phyloP scores from a whole-genome alignment of 2,888 invertebrate genomes.

The Stegana nigrithorax region DNA sequence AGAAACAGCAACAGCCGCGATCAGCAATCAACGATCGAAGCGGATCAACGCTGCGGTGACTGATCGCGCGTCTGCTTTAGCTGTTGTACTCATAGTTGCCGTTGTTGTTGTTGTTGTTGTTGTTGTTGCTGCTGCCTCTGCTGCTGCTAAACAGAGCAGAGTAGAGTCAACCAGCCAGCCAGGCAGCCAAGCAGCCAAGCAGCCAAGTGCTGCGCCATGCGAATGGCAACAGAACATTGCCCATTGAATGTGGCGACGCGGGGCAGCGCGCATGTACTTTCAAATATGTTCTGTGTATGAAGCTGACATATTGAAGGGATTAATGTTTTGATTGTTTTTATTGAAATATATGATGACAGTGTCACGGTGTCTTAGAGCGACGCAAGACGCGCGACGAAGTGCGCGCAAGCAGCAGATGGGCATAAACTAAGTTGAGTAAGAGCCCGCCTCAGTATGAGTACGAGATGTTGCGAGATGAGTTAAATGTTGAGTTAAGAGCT shows the following conservation, averaged over 20 bases:
- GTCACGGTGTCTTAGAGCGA: not conserved
- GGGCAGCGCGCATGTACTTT: too few relatives aligned
- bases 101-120: not conserved
- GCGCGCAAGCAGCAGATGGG: not conserved
- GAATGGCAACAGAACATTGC: too few relatives aligned
- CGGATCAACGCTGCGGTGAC: not conserved
- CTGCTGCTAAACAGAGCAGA: too few relatives aligned
- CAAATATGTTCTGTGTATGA: conserved; percentile 26
- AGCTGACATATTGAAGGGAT: conserved; percentile 52
- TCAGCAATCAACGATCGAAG: not conserved
- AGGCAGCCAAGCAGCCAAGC: too few relatives aligned
- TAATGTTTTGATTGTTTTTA: conserved; percentile 52
- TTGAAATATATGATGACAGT: conserved; percentile 49
- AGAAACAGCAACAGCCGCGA: not conserved
- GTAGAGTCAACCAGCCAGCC: too few relatives aligned
- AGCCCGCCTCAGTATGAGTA: not conserved
- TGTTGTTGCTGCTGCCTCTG: not conserved
- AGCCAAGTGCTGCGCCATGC: too few relatives aligned
- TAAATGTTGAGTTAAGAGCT: conserved; percentile 2
- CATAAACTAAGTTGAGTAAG: not conserved
- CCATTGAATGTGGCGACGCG: too few relatives aligned
- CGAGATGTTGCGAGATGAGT: too few relatives aligned
- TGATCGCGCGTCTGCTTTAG: not conserved
- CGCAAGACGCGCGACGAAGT: not conserved
- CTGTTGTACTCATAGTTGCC: too few relatives aligned